Percentiles rank a stretch among this genome's conserved stretches.
phyloP scores from a whole-genome alignment of 2,888 invertebrate species.

The Drosophila gaucha region DNA sequence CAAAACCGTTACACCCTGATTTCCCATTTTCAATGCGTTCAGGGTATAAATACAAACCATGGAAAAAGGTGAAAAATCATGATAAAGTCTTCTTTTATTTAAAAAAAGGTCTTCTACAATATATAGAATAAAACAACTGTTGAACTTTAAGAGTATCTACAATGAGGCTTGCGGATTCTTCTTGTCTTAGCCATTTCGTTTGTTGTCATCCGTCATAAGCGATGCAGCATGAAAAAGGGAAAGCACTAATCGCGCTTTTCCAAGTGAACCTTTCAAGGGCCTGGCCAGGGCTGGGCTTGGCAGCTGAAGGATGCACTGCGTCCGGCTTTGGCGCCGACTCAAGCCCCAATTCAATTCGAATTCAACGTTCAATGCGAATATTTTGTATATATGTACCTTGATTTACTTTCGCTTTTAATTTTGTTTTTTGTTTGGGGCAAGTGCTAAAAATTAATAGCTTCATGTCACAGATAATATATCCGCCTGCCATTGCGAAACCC shows the following conservation, averaged over 20 bases:
- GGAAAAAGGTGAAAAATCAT: too few species aligned
- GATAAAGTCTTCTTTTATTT: too few species aligned
- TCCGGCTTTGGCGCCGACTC: constrained; percentile 25
- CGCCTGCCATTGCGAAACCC: constrained; percentile 55
- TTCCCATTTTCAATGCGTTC: too few species aligned
- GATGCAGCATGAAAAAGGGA: constrained; percentile 61
- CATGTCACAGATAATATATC: constrained; percentile 62
- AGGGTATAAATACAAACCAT: too few species aligned
- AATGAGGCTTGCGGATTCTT: constrained; percentile 9
- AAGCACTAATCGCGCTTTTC: constrained; percentile 68
- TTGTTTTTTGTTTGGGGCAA: constrained; percentile 34
- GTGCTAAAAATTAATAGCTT: constrained; percentile 73
- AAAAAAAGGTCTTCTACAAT: too few species aligned
- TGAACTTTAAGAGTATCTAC: constrained; percentile 7
- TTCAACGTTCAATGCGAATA: constrained; percentile 43
- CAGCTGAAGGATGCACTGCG: constrained; percentile 55
- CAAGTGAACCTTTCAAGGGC: constrained; percentile 40
- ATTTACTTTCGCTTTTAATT: constrained; percentile 61
- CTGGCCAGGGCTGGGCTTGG: constrained; percentile 32
- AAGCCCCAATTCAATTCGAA: constrained; percentile 30
- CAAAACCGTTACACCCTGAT: too few species aligned
- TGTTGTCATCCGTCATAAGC: constrained; percentile 47
- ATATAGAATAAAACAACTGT: too few species aligned
- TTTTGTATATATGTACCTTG: constrained; percentile 9
- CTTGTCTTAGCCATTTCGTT: constrained; percentile 43